Base-by-base conservation (phyloP, 1,140 invertebrate genomes). In the Sinonovacula constricta region DNA sequence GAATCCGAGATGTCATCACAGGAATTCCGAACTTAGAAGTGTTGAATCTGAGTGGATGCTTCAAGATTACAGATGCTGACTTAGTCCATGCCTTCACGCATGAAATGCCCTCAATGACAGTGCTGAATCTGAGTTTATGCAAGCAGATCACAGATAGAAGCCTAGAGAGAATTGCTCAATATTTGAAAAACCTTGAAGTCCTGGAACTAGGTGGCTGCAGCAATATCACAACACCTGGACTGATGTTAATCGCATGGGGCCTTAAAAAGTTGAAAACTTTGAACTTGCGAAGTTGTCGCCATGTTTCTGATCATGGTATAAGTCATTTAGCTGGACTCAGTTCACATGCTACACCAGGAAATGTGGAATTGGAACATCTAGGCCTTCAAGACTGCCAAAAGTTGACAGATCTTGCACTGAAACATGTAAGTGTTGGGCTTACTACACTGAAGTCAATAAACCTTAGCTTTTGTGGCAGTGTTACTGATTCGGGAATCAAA, bases 341-440 rank as follows among this genome's bases (percentile, higher is more conserved):
- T 79, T 89, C 93, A 18, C 68, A 86, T 62, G 83, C 85, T 74
- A 95, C 95, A 0, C 95, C 94, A 69, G 88, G 88, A 7, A 87
- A 81, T 0, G 92, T 94, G 2, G 93, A 93, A 10, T 91, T 99
- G 59, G 96, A 98, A 89, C 93, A 95, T 85, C 92, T 99, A 3
- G 95, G 96, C 7, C 92, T 98, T 33, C 97, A 98, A 92, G 97
- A 98, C 91, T 98, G 97, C 91, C 97, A 98, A 91, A 94, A 97
- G 84, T 90, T 99, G 15, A 96, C 96, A 34, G 97, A 99, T 91
- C 96, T 97, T 82, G 95, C 96, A 0, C 92, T 99, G 51, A 94
- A 94, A 83, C 95, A 97, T 90, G 94, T 97, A 18, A 95, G 95
- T 54, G 91, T 93, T 39, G 96, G 96, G 39, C 92, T 98, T 79